phyloP scores from a whole-genome alignment of 2,797 vertebrate genomes.

The Pseudomugil gertrudae region DNA sequence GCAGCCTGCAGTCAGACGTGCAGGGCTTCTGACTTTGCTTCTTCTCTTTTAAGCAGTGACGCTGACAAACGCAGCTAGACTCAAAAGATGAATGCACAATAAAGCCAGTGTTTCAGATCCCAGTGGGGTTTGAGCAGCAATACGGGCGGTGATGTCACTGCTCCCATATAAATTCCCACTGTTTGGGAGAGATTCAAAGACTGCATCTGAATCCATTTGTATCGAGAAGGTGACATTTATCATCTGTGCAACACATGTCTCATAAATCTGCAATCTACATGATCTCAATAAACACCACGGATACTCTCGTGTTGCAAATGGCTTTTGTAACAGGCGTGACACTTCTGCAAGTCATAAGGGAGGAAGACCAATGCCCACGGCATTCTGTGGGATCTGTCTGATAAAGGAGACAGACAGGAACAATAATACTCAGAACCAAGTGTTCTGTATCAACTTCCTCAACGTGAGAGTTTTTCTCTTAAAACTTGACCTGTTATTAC shows the following conservation, averaged over 20 bases:
- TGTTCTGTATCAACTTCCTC: slow-evolving; percentile 3
- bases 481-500: background rate
- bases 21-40: slow-evolving; percentile 8
- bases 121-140: slow-evolving; percentile 38
- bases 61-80: slow-evolving; percentile 9
- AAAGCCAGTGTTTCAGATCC: background rate
- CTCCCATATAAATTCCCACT: slow-evolving; percentile 34
- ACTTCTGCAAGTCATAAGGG: background rate
- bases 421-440: background rate
- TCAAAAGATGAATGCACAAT: slow-evolving; percentile 10
- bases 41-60: slow-evolving; percentile 24
- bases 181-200: slow-evolving; percentile 24
- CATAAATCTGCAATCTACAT: slow-evolving; percentile 18
- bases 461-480: slow-evolving; percentile 5
- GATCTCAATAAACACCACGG: slow-evolving; percentile 2
- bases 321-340: background rate
- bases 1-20: slow-evolving; percentile 35
- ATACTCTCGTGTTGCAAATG: slow-evolving; percentile 4
- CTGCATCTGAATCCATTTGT: slow-evolving; percentile 18
- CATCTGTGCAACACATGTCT: slow-evolving; percentile 4
- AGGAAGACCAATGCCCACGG: slow-evolving; percentile 34
- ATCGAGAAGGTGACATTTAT: slow-evolving; percentile 17
- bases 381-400: slow-evolving; percentile 4
- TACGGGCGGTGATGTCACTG: slow-evolving; percentile 43
- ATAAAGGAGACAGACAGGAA: slow-evolving; percentile 16